phyloP scores from a whole-genome alignment of 2,888 invertebrate genomes.

The Hirtodrosophila confusa region DNA sequence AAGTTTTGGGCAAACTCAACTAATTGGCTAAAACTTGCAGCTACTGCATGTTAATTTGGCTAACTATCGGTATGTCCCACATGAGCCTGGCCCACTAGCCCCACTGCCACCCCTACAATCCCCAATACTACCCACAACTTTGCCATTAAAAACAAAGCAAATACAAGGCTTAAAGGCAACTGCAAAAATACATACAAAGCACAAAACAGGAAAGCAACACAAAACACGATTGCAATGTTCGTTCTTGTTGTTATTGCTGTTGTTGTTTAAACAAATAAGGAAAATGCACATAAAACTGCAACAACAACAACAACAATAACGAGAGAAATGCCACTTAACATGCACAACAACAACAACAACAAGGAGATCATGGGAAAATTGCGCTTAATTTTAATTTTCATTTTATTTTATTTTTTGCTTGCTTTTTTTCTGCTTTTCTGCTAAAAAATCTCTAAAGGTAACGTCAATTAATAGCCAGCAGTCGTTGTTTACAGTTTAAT shows the following conservation, averaged over 20 bases:
- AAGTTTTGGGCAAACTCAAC: conserved; percentile 39
- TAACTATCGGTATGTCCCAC: conserved; percentile 48
- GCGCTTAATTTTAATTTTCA: conserved; percentile 55
- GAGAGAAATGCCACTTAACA: conserved; percentile 56
- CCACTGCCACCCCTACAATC: background rate
- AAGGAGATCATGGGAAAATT: conserved; percentile 76
- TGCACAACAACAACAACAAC: conserved; percentile 33
- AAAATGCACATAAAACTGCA: conserved; percentile 66
- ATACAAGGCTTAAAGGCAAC: conserved; percentile 49
- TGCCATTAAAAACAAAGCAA: conserved; percentile 56
- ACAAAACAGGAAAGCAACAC: conserved; percentile 41
- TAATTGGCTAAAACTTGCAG: conserved; percentile 69
- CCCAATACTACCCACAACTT: conserved; percentile 22
- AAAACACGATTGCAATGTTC: conserved; percentile 50
- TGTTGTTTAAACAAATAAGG: conserved; percentile 73
- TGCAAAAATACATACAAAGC: conserved; percentile 30
- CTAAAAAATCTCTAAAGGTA: conserved; percentile 48
- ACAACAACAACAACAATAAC: conserved; percentile 37
- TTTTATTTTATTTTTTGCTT: conserved; percentile 32
- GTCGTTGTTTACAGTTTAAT: conserved; percentile 65
- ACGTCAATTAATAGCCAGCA: conserved; percentile 54
- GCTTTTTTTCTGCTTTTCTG: conserved; percentile 29
- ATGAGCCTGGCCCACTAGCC: conserved; percentile 30
- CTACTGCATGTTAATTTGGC: conserved; percentile 71
- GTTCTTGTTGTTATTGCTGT: conserved; percentile 32